Conservation (phyloP, 2,888 invertebrate genomes). For the Drosophila diplacantha region DNA sequence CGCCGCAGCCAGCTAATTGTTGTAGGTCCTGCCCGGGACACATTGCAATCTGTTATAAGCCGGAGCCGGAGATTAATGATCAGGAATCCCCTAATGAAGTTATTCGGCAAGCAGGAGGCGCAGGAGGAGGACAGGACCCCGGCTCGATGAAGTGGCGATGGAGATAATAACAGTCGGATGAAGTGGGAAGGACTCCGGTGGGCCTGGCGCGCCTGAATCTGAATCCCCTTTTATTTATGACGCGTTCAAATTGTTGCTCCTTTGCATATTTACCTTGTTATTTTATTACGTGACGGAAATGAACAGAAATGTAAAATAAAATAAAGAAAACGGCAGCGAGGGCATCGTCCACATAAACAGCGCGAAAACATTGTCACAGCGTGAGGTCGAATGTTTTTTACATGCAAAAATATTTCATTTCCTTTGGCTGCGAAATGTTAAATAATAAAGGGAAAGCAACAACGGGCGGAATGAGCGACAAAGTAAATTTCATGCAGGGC, state of each 20-base stretch:
- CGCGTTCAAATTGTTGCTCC: constrained; percentile 47
- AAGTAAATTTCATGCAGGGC: constrained; percentile 53
- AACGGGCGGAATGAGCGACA: constrained; percentile 46
- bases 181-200: constrained; percentile 10
- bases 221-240: constrained; percentile 56
- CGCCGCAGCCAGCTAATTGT: constrained; percentile 50
- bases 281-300: constrained; percentile 70
- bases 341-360: constrained; percentile 59
- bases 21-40: constrained; percentile 42
- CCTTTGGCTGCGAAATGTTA: constrained; percentile 64
- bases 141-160: constrained; percentile 7
- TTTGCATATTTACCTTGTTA: constrained; percentile 67
- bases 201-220: constrained; percentile 1
- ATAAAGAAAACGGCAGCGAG: constrained; percentile 21
- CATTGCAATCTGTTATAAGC: constrained; percentile 38
- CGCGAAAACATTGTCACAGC: constrained; percentile 70
- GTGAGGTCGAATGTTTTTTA: constrained; percentile 69
- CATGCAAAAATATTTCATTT: constrained; percentile 73
- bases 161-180: constrained; percentile 8
- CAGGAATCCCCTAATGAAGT: constrained; percentile 52
- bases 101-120: constrained; percentile 3
- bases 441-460: constrained; percentile 58
- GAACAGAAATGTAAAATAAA: constrained; percentile 62
- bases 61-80: constrained; percentile 60
- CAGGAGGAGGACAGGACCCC: constrained; percentile 10